Evolutionary conservation across 2,113 vertebrate species (phyloP), one percentile per base, ranked within the genome.

Genomic region (Thermophis baileyi): DNA sequence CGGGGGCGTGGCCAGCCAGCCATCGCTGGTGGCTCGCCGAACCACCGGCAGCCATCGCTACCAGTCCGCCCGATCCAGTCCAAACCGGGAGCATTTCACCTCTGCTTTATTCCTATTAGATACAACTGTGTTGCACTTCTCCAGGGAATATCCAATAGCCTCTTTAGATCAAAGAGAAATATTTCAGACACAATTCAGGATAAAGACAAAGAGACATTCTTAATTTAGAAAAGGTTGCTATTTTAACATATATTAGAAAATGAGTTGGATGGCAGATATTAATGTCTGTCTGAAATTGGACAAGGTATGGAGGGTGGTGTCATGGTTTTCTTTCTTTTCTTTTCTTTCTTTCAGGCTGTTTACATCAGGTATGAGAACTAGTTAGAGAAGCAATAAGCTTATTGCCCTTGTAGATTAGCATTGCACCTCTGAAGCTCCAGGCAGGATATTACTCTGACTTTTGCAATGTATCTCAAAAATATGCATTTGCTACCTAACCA

Each of bases 381-480:
- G 9, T 14, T 46, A 53, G n/a, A 24, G 63, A 81, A 27, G 47
- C 50, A 91, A 27, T 85, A 89, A 51, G 27, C 88, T 85, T 46
- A 35, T 40, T 50, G 16, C 30, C 35, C 18, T 14, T 35, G 47
- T 44, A 53, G 51, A 27, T 88, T 74, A 46, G 24, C 81, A 87
- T 27, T 51, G 53, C 10, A 85, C 53, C 63, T 4, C 44, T 89
- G 54, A 90, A 87, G 53, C 69, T 60, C 12, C 53, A 63, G 30
- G 85, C 90, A 89, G 87, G 69, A 54, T 89, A 86, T 89, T 93
- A 86, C 69, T 63, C 24, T 47, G 74, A 46, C 40, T 89, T 88
- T 89, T 30, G n/a, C 14, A 86, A 87, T 14, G 47, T n/a, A 25
- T 85, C 35, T 24, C 46, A 50, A 44, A 63, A 69, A 40, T 55